Evolutionary conservation across 2,888 invertebrate species (phyloP).

Genomic region (Campoplex nolae): DNA sequence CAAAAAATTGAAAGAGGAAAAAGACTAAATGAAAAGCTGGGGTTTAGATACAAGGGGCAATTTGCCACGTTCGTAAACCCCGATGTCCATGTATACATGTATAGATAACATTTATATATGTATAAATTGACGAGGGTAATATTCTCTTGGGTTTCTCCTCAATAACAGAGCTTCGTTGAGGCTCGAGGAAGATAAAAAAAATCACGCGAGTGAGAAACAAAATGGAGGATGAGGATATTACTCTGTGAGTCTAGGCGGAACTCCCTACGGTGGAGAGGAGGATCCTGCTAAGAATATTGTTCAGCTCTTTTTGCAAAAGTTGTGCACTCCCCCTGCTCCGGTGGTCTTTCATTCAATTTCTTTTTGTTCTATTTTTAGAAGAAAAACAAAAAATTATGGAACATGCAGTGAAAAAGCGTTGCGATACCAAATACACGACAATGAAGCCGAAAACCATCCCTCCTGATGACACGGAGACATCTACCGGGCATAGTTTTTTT

Average conservation of each 20-base stretch:
- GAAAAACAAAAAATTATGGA: background rate
- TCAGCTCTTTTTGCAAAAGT: conserved; percentile 59
- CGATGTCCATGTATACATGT: background rate
- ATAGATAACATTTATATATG: conserved; percentile 7
- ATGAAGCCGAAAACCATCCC: background rate
- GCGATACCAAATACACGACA: conserved; percentile 1
- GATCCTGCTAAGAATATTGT: conserved; percentile 56
- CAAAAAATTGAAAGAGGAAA: background rate
- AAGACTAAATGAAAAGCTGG: background rate
- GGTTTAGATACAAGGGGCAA: background rate
- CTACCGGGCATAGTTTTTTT: background rate
- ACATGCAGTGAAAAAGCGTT: background rate
- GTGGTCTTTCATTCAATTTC: conserved; percentile 7
- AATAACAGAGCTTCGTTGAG: conserved; percentile 18
- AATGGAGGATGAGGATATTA: conserved; percentile 26
- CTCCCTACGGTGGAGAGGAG: conserved; percentile 27
- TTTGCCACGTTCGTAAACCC: conserved; percentile 3
- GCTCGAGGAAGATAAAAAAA: conserved; percentile 8
- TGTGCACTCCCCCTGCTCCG: conserved; percentile 18
- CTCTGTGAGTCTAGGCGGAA: conserved; percentile 21
- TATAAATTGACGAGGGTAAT: conserved; percentile 59
- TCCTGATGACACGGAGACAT: background rate
- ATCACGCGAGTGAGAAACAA: background rate
- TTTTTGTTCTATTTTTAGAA: background rate
- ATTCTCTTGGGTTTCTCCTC: conserved; percentile 24